Base-by-base conservation (phyloP, 2,113 vertebrate genomes). In the Hipposideros armiger region DNA sequence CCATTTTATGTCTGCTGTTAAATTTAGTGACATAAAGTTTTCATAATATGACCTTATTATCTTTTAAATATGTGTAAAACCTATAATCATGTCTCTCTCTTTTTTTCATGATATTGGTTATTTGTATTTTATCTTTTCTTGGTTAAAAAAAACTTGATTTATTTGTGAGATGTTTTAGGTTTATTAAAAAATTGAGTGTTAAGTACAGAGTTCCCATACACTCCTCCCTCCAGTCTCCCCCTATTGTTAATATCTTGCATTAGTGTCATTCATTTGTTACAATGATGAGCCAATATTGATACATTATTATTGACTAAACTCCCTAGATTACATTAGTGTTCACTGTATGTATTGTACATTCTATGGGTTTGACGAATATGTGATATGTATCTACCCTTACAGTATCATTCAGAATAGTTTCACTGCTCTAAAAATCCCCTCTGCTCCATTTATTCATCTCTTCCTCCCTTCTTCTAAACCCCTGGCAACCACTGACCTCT, bases 41-140 rank as follows among this genome's bases (percentile, higher is more conserved):
- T 60, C 19, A 81, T 20, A 86, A 60, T 88, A 47, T 69, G 70
- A 7, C 15, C 36, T 93, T 78, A 72, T 40, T 77, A 54, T 69
- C n/a, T 81, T 91, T 82, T 96, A 90, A 87, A 74, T 66, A 54
- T 91, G 16, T 36, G 7, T 69, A 89, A 94, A 82, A 74, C 14
- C 62, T 94, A 16, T 67, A 47, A 47, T 88, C 32, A 82, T 15
- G 1, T n/a, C 32, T 54, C 22, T 86, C n/a, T 60, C 17, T 60
- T 94, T 89, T 54, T 62, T 11, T 28, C 4, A 45, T 40, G 24
- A 69, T 69, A 66, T 17, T 80, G 36, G 11, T 88, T 85, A 74
- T 76, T 77, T 81, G n/a, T 40, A 2, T 87, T 86, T 90, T 66
- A 90, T 78, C 19, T 87, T 85, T 76, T 3, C 28, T 69, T 56